Evolutionary conservation across 2,888 invertebrate species (phyloP).

Genomic region (Mechanitis mazaeus): DNA sequence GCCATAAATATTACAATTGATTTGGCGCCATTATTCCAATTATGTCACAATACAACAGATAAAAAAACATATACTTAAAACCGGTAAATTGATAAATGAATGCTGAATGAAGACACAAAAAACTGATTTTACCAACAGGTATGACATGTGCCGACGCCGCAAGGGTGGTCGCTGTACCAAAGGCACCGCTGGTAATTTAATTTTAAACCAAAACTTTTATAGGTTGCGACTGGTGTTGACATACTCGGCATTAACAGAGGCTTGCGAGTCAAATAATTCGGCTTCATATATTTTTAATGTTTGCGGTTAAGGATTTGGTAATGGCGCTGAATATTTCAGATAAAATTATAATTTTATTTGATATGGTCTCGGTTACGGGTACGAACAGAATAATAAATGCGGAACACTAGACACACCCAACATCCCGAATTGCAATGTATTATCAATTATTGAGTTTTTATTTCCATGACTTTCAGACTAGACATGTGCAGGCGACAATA

Average conservation of each 20-base stretch:
- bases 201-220: conserved; percentile 50
- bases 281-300: conserved; percentile 68
- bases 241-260: conserved; percentile 68
- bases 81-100: conserved; percentile 16
- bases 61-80: conserved; percentile 1
- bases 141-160: conserved; percentile 97
- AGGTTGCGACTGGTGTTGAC: conserved; percentile 57
- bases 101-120: conserved; percentile 50
- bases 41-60: conserved; percentile 13
- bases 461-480: conserved; percentile 90
- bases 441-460: conserved; percentile 59
- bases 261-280: conserved; percentile 65
- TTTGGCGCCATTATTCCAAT: conserved; percentile 67
- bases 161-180: conserved; percentile 98
- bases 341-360: neutral
- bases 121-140: conserved; percentile 83
- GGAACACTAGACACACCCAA: neutral
- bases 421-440: conserved; percentile 8
- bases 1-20: conserved; percentile 41
- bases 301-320: conserved; percentile 74
- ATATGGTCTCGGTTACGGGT: conserved; percentile 22
- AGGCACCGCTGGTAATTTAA: conserved; percentile 96
- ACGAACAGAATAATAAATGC: neutral
- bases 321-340: conserved; percentile 65
- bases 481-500: conserved; percentile 98